Conservation (phyloP, 2,113 vertebrate genomes). For the Trematocara stigmaticum region DNA sequence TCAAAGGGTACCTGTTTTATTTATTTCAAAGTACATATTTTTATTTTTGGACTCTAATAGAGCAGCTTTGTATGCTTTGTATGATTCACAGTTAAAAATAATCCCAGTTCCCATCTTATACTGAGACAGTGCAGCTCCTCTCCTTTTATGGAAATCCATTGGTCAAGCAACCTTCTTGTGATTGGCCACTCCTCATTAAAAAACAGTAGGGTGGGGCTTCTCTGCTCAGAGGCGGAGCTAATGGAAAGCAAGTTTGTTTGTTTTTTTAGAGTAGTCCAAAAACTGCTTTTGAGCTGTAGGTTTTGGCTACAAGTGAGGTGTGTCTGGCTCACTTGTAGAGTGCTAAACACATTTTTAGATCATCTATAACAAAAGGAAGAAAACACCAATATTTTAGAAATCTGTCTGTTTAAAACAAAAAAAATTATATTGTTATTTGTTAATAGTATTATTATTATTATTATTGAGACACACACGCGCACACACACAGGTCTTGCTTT, state of each 20-base stretch:
- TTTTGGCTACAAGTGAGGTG: background rate
- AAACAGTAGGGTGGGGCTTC: background rate
- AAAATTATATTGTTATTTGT: background rate
- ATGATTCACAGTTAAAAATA: background rate
- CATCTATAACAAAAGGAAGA: background rate
- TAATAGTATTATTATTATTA: background rate
- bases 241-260: background rate
- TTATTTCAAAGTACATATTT: background rate
- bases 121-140: background rate
- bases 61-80: background rate
- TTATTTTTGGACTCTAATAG: background rate
- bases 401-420: background rate
- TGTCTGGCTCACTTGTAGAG: background rate
- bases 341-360: background rate
- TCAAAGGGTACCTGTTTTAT: background rate
- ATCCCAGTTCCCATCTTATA: background rate
- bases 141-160: background rate
- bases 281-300: background rate
- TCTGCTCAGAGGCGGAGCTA: background rate
- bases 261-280: background rate
- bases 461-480: background rate
- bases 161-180: background rate
- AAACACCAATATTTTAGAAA: background rate
- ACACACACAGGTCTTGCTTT: background rate
- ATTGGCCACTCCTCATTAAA: background rate